Conservation (phyloP, 2,797 vertebrate species). For the Botia kubotai region DNA sequence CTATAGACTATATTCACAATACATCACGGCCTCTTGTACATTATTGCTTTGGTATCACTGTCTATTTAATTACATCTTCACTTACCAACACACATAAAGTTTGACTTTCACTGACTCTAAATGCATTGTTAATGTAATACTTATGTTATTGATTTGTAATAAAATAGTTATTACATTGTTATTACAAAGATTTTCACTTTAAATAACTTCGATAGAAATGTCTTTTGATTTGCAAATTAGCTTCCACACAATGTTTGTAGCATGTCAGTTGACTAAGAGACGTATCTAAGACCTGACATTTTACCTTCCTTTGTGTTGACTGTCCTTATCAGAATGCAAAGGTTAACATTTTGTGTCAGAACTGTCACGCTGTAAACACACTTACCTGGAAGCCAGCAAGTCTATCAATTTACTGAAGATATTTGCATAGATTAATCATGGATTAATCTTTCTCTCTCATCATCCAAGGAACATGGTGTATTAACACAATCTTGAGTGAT, state of each 20-base stretch:
- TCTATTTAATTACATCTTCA: not conserved
- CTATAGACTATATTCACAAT: not conserved
- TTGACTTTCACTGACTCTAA: not conserved
- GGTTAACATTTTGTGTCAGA: constrained; percentile 38
- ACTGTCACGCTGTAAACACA: constrained; percentile 31
- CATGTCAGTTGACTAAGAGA: not conserved
- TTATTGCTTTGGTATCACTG: not conserved
- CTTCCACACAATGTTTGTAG: not conserved
- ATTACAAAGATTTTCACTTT: not conserved
- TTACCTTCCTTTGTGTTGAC: not conserved
- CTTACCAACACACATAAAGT: not conserved
- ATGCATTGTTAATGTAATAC: not conserved
- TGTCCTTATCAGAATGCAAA: constrained; percentile 30
- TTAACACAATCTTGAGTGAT: constrained; percentile 53
- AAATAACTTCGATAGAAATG: not conserved
- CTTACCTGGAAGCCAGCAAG: constrained; percentile 46
- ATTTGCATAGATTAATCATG: constrained; percentile 53
- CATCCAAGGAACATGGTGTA: constrained; percentile 42
- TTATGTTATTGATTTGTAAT: not conserved
- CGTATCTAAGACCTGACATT: constrained; percentile 17
- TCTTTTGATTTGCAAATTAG: not conserved
- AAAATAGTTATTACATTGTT: not conserved
- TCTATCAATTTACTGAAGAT: constrained; percentile 39
- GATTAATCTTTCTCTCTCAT: constrained; percentile 52
- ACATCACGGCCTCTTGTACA: not conserved